Base-by-base conservation (phyloP, 2,888 invertebrate genomes). In the Cataglyphis albicans region DNA sequence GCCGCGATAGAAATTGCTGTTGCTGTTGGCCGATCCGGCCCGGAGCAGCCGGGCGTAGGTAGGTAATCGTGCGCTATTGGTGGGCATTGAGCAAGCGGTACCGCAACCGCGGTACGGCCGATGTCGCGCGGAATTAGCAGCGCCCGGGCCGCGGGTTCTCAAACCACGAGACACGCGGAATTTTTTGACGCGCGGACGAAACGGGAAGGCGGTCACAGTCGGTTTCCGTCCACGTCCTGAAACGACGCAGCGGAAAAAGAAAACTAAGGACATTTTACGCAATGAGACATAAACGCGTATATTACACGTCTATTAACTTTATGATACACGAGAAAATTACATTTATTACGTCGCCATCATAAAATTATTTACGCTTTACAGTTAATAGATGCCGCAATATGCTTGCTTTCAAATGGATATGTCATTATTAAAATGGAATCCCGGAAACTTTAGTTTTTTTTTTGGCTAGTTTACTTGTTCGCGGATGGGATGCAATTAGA, bases 1-100 rank as follows among this genome's bases (percentile, higher is more conserved):
- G 74, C 57, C 32, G 73, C 75, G 75, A 80, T 78, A 59, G 74
- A 80, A 25, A 73, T 73, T 74, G 74, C 74, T 59, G 73, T 73
- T 73, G 44, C 78, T 59, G 59, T 74, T 80, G 44, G 41, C 3
- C 3, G 41, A 3, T 0, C 12, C 12, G 12, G 41, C 12, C 57
- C n/a, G 15, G 38, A 65, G 68, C 41, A 65, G 68, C 41, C 48
- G 48, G 29, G 52, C 57, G 41, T 52, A 52, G 48, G 48, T 7
- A 35, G 57, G 18, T 72, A 78, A 78, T 78, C 73, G 72, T 78
- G 76, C 73, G 55, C 73, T 78, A 78, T 35, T 35, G 6, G 35
- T 78, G 73, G 68, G 25, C 25, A 35, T 18, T 52, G 5, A 32
- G 48, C 67, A 18, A 29, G 63, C 29, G 64, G 72, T 32, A 78